Base-by-base conservation (phyloP, 2,888 invertebrate species). In the Helobdella robusta region DNA sequence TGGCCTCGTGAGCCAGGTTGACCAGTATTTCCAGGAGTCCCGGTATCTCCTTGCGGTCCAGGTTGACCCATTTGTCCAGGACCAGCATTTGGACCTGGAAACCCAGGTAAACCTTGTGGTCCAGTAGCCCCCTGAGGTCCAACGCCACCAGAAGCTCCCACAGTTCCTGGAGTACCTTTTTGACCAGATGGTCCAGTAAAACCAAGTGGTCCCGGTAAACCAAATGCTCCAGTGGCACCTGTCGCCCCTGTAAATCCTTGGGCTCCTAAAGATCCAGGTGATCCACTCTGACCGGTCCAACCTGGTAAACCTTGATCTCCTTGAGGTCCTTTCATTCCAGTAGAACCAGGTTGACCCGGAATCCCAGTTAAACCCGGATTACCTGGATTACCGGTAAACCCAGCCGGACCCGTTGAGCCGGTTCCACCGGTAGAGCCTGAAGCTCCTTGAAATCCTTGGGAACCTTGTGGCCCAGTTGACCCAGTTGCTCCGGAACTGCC, bases 151-250 rank as follows among this genome's bases (percentile, higher is more conserved):
- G 59, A 34, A n/a, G 59, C 35, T 35, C 91, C 91, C 6, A 89
- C 88, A 74, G 89, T 89, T 1, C 91, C 91, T 30, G 89, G 25
- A 48, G 44, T 15, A 11, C 44, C 44, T 15, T 40, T 40, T 40
- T 11, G 11, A 15, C 44, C 44, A 15, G 44, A 15, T 40, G 44
- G 11, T 40, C 44, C 44, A n/a, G 44, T 11, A 15, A n/a, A n/a
- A 11, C 44, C 44, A 15, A 15, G 44, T n/a, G n/a, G 11, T 40
- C 44, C 44, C 44, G 44, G 11, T 40, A n/a, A 40, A n/a, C 44
- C 44, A 40, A n/a, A 15, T 40, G 44, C n/a, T 40, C 44, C 44
- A n/a, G 44, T 15, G 11, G n/a, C 11, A 40, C 44, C 44, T 11
- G 44, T 40, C n/a, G 44, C 44, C n/a, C 44, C 44, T 11, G 44